Evolutionary conservation across 2,888 invertebrate genomes (phyloP).

Genomic region (Chaetoderma sp.): DNA sequence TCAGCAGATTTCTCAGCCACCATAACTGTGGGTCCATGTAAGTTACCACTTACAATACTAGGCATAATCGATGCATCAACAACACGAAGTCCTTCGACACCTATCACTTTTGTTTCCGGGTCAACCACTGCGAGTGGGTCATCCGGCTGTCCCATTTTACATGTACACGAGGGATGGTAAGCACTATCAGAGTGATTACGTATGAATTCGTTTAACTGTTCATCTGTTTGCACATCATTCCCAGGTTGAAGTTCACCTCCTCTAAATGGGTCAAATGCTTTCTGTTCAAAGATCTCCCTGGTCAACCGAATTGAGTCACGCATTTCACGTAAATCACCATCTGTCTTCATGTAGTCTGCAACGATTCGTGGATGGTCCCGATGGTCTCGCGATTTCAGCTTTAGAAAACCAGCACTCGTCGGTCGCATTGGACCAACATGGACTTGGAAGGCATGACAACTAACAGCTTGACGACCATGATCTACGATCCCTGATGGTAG

Average conservation of each 20-base stretch:
- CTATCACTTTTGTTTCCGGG: slow-evolving; percentile 70
- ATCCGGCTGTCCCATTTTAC: slow-evolving; percentile 76
- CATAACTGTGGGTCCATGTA: slow-evolving; percentile 74
- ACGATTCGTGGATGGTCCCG: slow-evolving; percentile 85
- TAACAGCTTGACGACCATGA: slow-evolving; percentile 70
- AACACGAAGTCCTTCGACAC: slow-evolving; percentile 77
- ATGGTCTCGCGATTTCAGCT: slow-evolving; percentile 81
- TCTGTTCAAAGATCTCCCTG: slow-evolving; percentile 65
- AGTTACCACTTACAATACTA: slow-evolving; percentile 81
- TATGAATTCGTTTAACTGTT: slow-evolving; percentile 67
- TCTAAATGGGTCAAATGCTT: slow-evolving; percentile 63
- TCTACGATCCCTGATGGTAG: slow-evolving; percentile 72
- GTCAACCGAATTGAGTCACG: slow-evolving; percentile 53
- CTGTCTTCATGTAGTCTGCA: slow-evolving; percentile 85
- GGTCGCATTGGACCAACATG: slow-evolving; percentile 78
- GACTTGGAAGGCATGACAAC: slow-evolving; percentile 71
- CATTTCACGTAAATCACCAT: slow-evolving; percentile 73
- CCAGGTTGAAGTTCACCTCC: slow-evolving; percentile 60
- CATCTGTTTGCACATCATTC: slow-evolving; percentile 53
- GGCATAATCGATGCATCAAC: slow-evolving; percentile 87
- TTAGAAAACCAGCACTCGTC: slow-evolving; percentile 85
- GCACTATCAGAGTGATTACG: slow-evolving; percentile 72
- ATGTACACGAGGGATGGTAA: slow-evolving; percentile 85
- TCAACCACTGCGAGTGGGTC: slow-evolving; percentile 78
- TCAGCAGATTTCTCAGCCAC: slow-evolving; percentile 72